Evolutionary conservation across 2,797 vertebrate genomes (phyloP).

Genomic region (Silurus lanzhouensis): DNA sequence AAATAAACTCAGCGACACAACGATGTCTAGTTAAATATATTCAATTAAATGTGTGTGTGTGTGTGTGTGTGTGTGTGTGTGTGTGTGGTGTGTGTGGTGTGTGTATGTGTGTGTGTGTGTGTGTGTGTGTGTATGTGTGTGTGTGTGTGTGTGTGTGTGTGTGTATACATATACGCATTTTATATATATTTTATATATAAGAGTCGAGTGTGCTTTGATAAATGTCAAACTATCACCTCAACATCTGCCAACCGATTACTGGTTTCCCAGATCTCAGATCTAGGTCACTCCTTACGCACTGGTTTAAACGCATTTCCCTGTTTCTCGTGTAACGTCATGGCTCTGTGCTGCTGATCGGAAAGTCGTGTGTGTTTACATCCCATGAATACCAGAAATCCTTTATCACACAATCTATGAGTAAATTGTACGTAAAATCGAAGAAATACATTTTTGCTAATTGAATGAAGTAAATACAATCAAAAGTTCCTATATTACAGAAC

Average conservation of each 20-base stretch:
- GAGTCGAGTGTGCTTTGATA: not conserved
- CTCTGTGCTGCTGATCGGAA: not conserved
- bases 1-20: not conserved
- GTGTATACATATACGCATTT: no score
- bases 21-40: not conserved
- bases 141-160: no score
- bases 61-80: no score
- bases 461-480: not conserved
- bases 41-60: not conserved
- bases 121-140: no score
- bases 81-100: no score
- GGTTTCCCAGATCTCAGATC: not conserved
- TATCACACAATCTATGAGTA: not conserved
- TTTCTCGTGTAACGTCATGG: not conserved
- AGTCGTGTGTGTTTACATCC: not conserved
- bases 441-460: not conserved
- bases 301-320: not conserved
- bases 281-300: not conserved
- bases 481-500: not conserved
- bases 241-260: not conserved
- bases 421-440: not conserved
- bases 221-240: not conserved
- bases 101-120: no score
- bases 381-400: not conserved
- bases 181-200: not conserved